Base-by-base conservation (phyloP, 2,113 vertebrate species). In the Pavo muticus region DNA sequence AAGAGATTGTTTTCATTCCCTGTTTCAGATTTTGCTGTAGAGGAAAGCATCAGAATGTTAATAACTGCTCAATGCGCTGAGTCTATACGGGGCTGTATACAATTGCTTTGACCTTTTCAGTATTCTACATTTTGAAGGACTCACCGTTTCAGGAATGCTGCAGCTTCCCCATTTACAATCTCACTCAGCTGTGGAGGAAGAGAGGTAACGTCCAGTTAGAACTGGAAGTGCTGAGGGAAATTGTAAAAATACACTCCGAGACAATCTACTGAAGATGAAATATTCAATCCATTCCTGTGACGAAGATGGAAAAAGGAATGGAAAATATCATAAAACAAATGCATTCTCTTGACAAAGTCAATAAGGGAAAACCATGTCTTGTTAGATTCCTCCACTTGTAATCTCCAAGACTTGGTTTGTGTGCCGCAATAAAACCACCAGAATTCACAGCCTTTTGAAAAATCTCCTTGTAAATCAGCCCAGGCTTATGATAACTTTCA, bases 71-170 rank as follows among this genome's bases (percentile, higher is more conserved):
- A 0, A 24, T 11, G 65, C 30, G 42, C 50, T 35, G 44, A 78
- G 40, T 44, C 85, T 59, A 20, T n/a, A 72, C 57, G 21, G 17
- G 9, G 59, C 83, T 75, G 35, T 72, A 74, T 12, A 52, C 69
- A 70, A 76, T 29, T 73, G 20, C 12, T 95, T 24, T 91, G 90
- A 96, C 94, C 92, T 97, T 96, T 95, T 88, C 83, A 87, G 39
- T 64, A 84, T 87, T 94, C 76, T 61, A 7, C 44, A 54, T 65
- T 84, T 68, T 83, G 80, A 92, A 95, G 76, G 65, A 56, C 56
- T 94, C 91, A 76, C 47, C 73, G 73, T 90, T 79, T 54, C 73
- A 89, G 32, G 67, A 84, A 32, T 27, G 20, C 45, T 61, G n/a
- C 69, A 61, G 29, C 52, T 82, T 54, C 61, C 50, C 69, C 54